A percentile compares a stretch with the other conserved stretches of the same genome.
phyloP scores from a whole-genome alignment of 2,113 vertebrate species.

The Hypanus sabinus region DNA sequence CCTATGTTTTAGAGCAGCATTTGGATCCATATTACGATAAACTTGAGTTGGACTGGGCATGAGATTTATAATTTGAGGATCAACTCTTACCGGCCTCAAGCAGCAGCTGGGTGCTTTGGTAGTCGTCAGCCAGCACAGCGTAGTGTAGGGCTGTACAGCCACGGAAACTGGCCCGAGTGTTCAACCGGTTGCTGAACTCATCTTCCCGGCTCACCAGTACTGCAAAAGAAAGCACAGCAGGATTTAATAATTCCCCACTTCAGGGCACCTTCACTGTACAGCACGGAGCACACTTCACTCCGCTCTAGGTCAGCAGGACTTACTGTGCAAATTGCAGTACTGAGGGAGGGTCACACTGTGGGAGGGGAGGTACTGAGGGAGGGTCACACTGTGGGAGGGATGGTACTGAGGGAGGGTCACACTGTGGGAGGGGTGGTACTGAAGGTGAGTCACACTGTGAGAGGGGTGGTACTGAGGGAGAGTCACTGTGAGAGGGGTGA shows the following conservation, averaged over 20 bases:
- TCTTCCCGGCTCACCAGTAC: conserved; percentile 87
- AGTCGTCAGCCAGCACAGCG: conserved; percentile 77
- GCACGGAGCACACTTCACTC: too few relatives aligned
- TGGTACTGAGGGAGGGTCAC: background rate
- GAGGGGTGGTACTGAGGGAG: conserved; percentile 17
- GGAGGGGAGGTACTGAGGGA: background rate
- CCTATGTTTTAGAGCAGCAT: too few relatives aligned
- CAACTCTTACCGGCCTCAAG: conserved; percentile 72
- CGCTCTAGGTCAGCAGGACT: too few relatives aligned
- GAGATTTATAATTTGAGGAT: too few relatives aligned
- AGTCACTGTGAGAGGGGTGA: background rate
- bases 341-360: background rate
- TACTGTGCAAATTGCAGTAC: background rate
- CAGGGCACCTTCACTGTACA: too few relatives aligned
- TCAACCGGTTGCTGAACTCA: conserved; percentile 86
- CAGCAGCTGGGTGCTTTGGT: conserved; percentile 59
- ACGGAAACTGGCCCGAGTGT: conserved; percentile 80
- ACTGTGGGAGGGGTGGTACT: background rate
- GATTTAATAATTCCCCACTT: background rate
- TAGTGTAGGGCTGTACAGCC: conserved; percentile 89
- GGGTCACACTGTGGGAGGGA: background rate
- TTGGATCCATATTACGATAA: too few relatives aligned
- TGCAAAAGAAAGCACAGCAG: conserved; percentile 44
- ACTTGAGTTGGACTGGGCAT: too few relatives aligned
- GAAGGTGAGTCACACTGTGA: background rate